Conservation (phyloP, 2,797 vertebrate genomes). For the Poecilia gillii region DNA sequence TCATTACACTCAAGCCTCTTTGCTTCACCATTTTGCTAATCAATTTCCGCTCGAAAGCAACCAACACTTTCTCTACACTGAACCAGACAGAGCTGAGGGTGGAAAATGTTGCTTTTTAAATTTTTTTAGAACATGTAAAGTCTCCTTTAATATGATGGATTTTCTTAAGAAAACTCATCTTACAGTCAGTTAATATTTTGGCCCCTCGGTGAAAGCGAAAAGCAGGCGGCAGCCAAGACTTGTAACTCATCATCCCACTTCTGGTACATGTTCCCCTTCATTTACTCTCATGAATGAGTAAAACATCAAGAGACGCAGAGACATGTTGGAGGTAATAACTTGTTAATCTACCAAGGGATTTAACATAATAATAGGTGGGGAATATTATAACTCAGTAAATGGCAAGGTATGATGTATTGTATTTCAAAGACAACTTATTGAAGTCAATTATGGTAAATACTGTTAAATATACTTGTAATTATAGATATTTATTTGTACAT, state of each 20-base stretch:
- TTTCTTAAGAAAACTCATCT: conserved; percentile 2
- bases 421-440: neutral
- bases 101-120: neutral
- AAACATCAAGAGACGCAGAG: conserved; percentile 28
- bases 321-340: conserved; percentile 9
- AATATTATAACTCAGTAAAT: neutral
- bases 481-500: neutral
- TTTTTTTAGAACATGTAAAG: neutral
- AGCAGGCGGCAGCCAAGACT: conserved; percentile 48
- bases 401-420: conserved; percentile 1
- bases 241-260: conserved; percentile 48
- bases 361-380: conserved; percentile 14
- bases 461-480: neutral
- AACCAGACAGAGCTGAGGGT: conserved; percentile 4
- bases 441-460: neutral
- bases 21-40: conserved; percentile 28
- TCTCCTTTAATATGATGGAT: conserved; percentile 3
- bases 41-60: conserved; percentile 33
- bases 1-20: conserved; percentile 32
- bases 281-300: conserved; percentile 70
- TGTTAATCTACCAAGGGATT: conserved; percentile 31
- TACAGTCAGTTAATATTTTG: conserved; percentile 28
- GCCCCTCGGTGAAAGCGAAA: conserved; percentile 38
- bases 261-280: conserved; percentile 63
- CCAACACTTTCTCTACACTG: conserved; percentile 19